Conservation (phyloP, 2,888 invertebrate species). For the Pandemis heparana region DNA sequence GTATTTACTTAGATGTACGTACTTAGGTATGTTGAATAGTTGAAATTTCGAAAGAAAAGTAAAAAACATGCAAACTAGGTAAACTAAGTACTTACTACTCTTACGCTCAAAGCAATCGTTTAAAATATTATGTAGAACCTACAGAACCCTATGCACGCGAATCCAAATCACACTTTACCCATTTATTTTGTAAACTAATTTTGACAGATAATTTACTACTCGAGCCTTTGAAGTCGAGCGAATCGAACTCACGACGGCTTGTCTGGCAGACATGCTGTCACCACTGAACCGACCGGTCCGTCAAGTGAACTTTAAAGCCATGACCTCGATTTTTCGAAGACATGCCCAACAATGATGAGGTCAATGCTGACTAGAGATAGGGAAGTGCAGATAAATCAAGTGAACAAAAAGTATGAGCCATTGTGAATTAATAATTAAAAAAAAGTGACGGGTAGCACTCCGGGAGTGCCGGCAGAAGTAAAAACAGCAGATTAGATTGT, state of each 20-base stretch:
- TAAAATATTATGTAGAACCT: no score
- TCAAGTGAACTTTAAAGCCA: conserved; percentile 23
- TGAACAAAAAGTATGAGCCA: background rate
- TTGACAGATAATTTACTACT: background rate
- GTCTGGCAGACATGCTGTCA: conserved; percentile 32
- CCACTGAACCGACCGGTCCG: conserved; percentile 26
- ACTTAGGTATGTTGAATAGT: background rate
- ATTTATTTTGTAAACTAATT: background rate
- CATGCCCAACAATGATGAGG: conserved; percentile 10
- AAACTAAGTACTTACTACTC: no score
- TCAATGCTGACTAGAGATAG: background rate
- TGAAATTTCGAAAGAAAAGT: background rate
- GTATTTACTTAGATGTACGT: background rate
- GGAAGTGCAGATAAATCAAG: background rate
- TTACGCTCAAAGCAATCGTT: no score
- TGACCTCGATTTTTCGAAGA: conserved; percentile 20
- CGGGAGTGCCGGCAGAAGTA: no score
- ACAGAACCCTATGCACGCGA: background rate
- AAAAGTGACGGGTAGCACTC: no score
- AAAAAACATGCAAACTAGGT: no score
- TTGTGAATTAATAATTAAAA: background rate
- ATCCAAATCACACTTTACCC: background rate
- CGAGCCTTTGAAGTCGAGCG: conserved; percentile 5
- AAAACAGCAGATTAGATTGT: no score
- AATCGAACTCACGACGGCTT: conserved; percentile 1